A percentile compares a stretch with the other conserved stretches of the same genome.
These are phyloP conservation scores for Ectemnius continuus DNA, from an alignment of 2,888 invertebrate genomes.

Conservation along the genomic window DNA sequence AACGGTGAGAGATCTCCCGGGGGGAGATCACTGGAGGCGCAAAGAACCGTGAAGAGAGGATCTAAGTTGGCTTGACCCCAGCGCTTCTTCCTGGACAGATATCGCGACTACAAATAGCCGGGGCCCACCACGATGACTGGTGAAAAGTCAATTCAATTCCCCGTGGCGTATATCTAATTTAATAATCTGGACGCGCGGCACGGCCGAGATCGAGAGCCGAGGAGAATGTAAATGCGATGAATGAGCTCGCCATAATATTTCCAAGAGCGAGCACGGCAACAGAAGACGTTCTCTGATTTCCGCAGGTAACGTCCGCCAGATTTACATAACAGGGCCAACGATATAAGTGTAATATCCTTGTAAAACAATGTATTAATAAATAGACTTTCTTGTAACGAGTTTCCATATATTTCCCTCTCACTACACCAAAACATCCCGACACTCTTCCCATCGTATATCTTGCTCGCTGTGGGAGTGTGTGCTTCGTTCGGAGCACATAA, in stretches of 20 bases:
- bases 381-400: too few relatives aligned
- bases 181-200: constrained; percentile 68
- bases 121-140: constrained; percentile 64
- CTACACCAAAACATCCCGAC: background rate
- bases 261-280: constrained; percentile 49
- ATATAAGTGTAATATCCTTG: too few relatives aligned
- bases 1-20: background rate
- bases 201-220: constrained; percentile 51
- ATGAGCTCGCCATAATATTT: constrained; percentile 47
- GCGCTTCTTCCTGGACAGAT: constrained; percentile 9
- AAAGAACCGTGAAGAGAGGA: constrained; percentile 6
- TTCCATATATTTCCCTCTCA: constrained; percentile 31
- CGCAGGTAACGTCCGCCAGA: constrained; percentile 45
- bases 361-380: too few relatives aligned
- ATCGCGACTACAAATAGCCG: constrained; percentile 1
- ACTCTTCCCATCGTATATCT: too few relatives aligned
- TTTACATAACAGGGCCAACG: too few relatives aligned
- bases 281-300: constrained; percentile 68
- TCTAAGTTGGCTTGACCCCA: background rate
- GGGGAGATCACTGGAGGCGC: background rate
- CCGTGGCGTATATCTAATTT: constrained; percentile 71
- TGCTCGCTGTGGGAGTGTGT: background rate
- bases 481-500: constrained; percentile 63
- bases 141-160: constrained; percentile 70
- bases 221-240: constrained; percentile 62